These are phyloP conservation scores for Clarias platycephalus DNA, from an alignment of 2,797 vertebrate genomes.

Conservation along the genomic window DNA sequence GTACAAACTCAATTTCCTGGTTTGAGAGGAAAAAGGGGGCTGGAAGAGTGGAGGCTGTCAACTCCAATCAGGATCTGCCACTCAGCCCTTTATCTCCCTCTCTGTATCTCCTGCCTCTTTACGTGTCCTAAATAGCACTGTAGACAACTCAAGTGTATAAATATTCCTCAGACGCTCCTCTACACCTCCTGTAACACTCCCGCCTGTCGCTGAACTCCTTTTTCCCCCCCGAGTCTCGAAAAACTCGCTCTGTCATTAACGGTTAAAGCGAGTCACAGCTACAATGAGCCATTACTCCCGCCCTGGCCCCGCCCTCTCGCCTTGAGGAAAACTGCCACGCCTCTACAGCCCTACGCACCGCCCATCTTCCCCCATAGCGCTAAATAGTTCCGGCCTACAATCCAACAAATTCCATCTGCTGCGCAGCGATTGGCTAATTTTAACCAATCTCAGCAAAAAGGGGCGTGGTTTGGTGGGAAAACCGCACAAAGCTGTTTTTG, in stretches of 20 bases:
- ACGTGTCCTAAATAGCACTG: background rate
- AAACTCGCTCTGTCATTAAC: slow-evolving; percentile 4
- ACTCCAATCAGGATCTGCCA: slow-evolving; percentile 73
- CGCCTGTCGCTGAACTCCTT: background rate
- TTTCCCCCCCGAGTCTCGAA: background rate
- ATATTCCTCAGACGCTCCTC: background rate
- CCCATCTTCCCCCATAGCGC: background rate
- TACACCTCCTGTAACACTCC: background rate
- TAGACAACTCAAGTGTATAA: background rate
- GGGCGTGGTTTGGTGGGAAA: background rate
- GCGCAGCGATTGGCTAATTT: background rate
- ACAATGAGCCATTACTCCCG: background rate
- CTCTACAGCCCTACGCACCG: background rate
- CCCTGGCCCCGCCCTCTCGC: background rate
- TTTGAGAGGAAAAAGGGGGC: slow-evolving; percentile 67
- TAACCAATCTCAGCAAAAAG: background rate
- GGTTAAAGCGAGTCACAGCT: background rate
- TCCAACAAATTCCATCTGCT: background rate
- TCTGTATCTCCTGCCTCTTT: background rate
- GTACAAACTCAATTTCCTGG: slow-evolving; percentile 74
- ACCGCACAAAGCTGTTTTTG: background rate
- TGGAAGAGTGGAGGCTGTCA: slow-evolving; percentile 71
- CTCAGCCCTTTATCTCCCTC: slow-evolving; percentile 35
- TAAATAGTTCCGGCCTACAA: too few relatives aligned
- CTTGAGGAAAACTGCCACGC: too few relatives aligned